Evolutionary conservation across 2,797 vertebrate species (phyloP), one percentile per base, ranked within the genome.

Genomic region (Ataeniobius toweri): DNA sequence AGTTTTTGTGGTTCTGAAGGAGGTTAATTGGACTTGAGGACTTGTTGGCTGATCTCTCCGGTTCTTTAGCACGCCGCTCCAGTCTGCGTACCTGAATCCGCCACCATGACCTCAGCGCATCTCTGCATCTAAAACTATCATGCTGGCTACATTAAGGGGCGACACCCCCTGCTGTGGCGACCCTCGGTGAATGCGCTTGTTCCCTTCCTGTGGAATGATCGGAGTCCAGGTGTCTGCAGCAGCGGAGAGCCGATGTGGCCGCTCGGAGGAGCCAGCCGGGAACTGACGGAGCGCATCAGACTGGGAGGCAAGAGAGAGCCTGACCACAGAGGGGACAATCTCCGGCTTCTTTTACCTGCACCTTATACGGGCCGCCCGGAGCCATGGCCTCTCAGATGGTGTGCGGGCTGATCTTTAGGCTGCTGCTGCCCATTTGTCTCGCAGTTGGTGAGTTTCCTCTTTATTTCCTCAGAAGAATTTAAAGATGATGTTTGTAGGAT

Each of bases 361-460:
- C 80, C 83, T 74, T 74, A 70, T 80, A 46, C 61, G 83, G 80
- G 22, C 70, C 63, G 68, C 48, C 71, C 71, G 22, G 86, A 92
- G 93, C 90, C 85, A 99, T 99, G 98, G 98, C 97, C 92, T 98
- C 97, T 71, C 96, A 99, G 92, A 96, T 98, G 92, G 96, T 97
- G 91, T 99, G 97, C 91, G 98, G 97, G 76, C 93, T 99, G 87
- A 91, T 97, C 94, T 99, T 99, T 95, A 96, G 98, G 90, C 92
- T 99, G 68, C 95, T 99, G 86, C 96, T 99, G 83, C 98, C 98
- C 28, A 67, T 97, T 71, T 99, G 98, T 93, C 94, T 99, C 75
- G 95, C 96, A 90, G 96, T 96, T 86, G 97, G 98, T 99, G 94
- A 95, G 97, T 93, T 78, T 36, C 48, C 13, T 14, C 12, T 39